phyloP scores from a whole-genome alignment of 2,888 invertebrate species.

The Gryllus longicercus region DNA sequence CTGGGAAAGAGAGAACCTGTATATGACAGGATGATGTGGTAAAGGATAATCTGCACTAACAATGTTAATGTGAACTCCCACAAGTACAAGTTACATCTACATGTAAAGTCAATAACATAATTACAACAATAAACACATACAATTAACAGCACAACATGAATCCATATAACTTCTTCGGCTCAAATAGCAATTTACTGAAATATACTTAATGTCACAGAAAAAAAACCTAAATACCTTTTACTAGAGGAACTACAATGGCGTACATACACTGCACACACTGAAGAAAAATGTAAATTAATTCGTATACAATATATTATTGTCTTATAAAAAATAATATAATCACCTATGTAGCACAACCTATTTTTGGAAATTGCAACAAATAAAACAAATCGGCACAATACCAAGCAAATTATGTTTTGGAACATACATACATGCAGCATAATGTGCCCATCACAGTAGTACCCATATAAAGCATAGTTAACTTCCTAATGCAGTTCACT shows the following conservation, averaged over 20 bases:
- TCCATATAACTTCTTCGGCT: background rate
- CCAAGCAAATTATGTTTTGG: constrained; percentile 17
- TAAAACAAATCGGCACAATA: constrained; percentile 8
- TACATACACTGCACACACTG: background rate
- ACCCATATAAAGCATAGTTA: constrained; percentile 11
- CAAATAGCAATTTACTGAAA: constrained; percentile 17
- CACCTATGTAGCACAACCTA: constrained; percentile 17
- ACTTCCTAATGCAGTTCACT: constrained; percentile 2
- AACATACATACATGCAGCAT: background rate
- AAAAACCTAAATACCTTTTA: background rate
- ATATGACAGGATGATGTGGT: background rate
- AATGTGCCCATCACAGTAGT: constrained; percentile 17
- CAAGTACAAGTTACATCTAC: background rate
- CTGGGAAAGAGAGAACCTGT: background rate
- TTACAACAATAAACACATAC: constrained; percentile 17
- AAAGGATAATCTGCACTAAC: background rate
- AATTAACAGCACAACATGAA: constrained; percentile 7
- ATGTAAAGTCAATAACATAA: constrained; percentile 8
- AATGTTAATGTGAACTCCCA: constrained; percentile 7
- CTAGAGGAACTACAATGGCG: constrained; percentile 1
- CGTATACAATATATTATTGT: constrained; percentile 17
- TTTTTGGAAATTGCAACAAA: background rate
- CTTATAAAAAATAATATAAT: background rate
- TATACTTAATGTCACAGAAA: background rate
- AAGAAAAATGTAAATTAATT: constrained; percentile 7